Evolutionary conservation across 2,797 vertebrate genomes (phyloP).

Genomic region (Gymnocypris eckloni): DNA sequence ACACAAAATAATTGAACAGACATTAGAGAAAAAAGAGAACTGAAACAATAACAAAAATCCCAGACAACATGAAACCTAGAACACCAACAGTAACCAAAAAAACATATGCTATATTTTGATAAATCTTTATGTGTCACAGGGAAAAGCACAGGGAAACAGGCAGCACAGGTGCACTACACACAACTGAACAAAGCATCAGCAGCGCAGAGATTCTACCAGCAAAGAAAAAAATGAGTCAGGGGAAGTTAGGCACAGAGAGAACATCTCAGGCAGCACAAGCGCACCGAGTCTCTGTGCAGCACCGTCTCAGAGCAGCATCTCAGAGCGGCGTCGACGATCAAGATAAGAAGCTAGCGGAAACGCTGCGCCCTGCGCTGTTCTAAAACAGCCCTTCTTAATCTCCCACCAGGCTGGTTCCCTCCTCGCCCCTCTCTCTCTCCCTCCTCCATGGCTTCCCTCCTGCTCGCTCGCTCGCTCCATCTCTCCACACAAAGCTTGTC

Average conservation of each 20-base stretch:
- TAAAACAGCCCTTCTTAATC: constrained; percentile 61
- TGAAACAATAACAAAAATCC: background rate
- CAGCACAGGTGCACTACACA: background rate
- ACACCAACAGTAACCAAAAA: background rate
- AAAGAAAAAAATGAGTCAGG: background rate
- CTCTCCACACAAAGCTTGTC: constrained; percentile 50
- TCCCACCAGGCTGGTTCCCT: constrained; percentile 53
- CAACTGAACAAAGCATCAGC: background rate
- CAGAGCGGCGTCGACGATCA: constrained; percentile 48
- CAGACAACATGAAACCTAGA: background rate
- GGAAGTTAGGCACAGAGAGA: background rate
- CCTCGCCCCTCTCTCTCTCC: constrained; percentile 3
- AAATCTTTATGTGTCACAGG: background rate
- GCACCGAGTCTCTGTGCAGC: constrained; percentile 48
- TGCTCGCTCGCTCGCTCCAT: constrained; percentile 20
- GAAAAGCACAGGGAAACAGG: constrained; percentile 1
- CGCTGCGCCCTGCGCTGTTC: constrained; percentile 46
- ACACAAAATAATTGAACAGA: background rate
- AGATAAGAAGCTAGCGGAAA: constrained; percentile 57
- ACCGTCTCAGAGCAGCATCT: constrained; percentile 20
- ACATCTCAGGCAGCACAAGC: background rate
- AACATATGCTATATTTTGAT: background rate
- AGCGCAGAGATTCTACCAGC: background rate
- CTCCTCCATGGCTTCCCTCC: too few species aligned
- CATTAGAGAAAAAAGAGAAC: too few species aligned